phyloP scores from a whole-genome alignment of 2,888 invertebrate genomes.

The Acanthosepion esculentum region DNA sequence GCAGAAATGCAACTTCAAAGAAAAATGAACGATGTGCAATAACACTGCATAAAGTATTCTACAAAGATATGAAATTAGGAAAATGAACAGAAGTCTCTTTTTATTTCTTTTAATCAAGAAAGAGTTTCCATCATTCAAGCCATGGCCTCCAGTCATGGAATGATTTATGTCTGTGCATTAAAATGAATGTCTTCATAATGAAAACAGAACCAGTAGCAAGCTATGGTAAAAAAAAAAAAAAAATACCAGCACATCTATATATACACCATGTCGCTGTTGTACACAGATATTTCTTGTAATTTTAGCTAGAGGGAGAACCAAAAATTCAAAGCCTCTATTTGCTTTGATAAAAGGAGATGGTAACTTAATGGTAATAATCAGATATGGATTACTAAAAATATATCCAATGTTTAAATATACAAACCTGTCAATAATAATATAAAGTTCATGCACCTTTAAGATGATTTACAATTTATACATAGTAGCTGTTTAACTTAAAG shows the following conservation, averaged over 20 bases:
- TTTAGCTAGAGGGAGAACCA: not conserved
- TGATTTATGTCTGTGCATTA: not conserved
- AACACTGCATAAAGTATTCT: not conserved
- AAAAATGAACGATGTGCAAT: not conserved
- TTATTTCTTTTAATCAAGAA: not conserved
- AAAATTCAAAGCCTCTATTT: not conserved
- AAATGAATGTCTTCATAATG: not conserved
- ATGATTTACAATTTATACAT: not conserved
- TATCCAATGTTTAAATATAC: not conserved
- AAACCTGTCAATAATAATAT: not conserved
- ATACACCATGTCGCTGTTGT: not conserved
- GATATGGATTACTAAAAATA: not conserved
- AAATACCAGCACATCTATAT: not conserved
- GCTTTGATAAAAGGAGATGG: not conserved
- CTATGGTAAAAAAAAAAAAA: not conserved
- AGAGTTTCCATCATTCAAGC: not conserved
- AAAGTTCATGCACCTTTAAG: not conserved
- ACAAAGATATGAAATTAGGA: not conserved
- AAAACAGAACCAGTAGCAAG: constrained; percentile 10
- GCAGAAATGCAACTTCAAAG: not conserved
- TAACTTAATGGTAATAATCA: not conserved
- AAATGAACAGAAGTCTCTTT: not conserved
- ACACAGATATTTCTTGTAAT: not conserved
- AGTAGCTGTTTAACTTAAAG: not conserved
- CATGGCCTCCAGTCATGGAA: not conserved